These are phyloP conservation scores for Eudemis profundana DNA, from an alignment of 2,888 invertebrate genomes.

Conservation along the genomic window DNA sequence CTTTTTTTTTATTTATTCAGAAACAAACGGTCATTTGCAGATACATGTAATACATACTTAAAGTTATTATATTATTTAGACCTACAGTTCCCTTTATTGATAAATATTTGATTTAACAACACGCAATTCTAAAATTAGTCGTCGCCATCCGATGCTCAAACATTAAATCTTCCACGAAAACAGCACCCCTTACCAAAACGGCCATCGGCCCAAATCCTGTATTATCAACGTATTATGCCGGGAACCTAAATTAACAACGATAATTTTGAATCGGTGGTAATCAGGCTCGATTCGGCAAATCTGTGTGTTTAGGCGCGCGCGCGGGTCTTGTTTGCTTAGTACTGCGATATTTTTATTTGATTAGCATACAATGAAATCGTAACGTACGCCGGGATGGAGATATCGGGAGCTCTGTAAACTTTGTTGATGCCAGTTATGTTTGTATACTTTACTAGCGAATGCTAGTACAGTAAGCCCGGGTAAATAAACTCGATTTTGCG, in stretches of 20 bases:
- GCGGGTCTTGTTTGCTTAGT: slow-evolving; percentile 32
- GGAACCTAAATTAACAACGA: slow-evolving; percentile 39
- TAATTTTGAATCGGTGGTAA: slow-evolving; percentile 40
- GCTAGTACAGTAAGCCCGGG: too few relatives aligned
- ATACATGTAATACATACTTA: too few relatives aligned
- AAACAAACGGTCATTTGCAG: too few relatives aligned
- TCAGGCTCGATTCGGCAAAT: slow-evolving; percentile 31
- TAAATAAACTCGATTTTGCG: too few relatives aligned
- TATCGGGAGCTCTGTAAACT: neutral
- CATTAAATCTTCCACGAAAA: neutral
- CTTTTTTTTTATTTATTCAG: too few relatives aligned
- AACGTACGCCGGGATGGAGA: slow-evolving; percentile 1
- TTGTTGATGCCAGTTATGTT: neutral
- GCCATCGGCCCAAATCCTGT: slow-evolving; percentile 15
- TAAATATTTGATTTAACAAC: too few relatives aligned
- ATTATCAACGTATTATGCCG: slow-evolving; percentile 39
- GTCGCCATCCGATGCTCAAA: neutral
- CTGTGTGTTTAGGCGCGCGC: slow-evolving; percentile 36
- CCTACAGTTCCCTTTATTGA: too few relatives aligned
- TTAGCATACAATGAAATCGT: slow-evolving; percentile 29
- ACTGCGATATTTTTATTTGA: slow-evolving; percentile 41
- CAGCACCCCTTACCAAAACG: neutral
- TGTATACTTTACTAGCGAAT: too few relatives aligned
- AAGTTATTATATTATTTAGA: too few relatives aligned
- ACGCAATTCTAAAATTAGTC: too few relatives aligned